Evolutionary conservation across 1,140 invertebrate species (phyloP), one percentile per base, ranked within the genome.

Genomic region (Platyscapa corneri): DNA sequence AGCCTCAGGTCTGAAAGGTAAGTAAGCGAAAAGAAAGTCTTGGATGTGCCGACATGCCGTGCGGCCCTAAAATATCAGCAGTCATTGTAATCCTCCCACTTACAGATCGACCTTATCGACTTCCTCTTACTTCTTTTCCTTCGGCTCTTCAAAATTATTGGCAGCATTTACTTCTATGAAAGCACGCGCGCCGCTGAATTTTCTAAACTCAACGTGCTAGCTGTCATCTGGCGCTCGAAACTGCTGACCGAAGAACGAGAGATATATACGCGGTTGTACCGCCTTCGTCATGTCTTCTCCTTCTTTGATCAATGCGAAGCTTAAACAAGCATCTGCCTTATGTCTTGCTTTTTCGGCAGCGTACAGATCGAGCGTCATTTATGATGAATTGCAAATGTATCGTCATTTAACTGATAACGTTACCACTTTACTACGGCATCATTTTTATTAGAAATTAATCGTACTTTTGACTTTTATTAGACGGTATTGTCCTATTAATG

Each of bases 41-140:
- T 92, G 89, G 91, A 91, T 90, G 90, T 90, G 87, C 86, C 70
- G 67, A 70, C 67, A 39, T 90, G 90, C 90, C 56, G 42, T n/a
- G 14, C 79, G 37, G 39, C 37, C 39, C 32, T 42, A 92, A 91
- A 92, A 91, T 88, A 91, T 90, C 89, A 89, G 88, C 88, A 91
- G 90, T 91, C 91, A 91, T 91, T 85, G 49, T 49, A 49, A 30
- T 72, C 83, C 82, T 76, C 49, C 88, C 49, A 82, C 78, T 83
- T 74, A 37, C 30, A 6, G 23, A 39, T 70, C 0, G 1, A 32
- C 60, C 2, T 30, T 39, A 3, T 46, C 16, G 27, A 46, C 7
- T 3, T 49, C 20, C 72, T 75, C 0, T 2, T n/a, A 20, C 56
- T 70, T 30, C n/a, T 39, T 70, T 30, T 70, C n/a, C 30, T 27